Percentiles rank a stretch among this genome's conserved stretches.
These are phyloP conservation scores for Protula sp. DNA, from an alignment of 2,888 invertebrate species.

Conservation along the genomic window DNA sequence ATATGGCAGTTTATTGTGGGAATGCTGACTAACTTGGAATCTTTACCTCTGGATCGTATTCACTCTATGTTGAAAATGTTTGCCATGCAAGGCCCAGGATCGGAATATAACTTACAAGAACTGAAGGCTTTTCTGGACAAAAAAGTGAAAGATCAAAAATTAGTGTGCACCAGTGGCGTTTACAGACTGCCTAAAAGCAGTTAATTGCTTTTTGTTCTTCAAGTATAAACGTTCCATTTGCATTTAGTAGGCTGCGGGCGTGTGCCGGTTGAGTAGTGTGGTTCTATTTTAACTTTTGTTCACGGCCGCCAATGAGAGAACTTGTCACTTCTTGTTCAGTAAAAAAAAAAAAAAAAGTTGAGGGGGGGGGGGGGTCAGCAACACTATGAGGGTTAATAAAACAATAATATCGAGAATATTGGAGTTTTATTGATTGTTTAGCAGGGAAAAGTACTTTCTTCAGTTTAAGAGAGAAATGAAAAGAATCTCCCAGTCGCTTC, in stretches of 20 bases:
- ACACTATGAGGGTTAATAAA: no score
- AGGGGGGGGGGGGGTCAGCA: no score
- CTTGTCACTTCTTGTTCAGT: no score
- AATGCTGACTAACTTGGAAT: slow-evolving; percentile 92
- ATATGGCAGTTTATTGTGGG: slow-evolving; percentile 97
- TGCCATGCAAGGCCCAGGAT: slow-evolving; percentile 82
- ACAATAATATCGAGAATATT: no score
- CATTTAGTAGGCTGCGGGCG: not conserved
- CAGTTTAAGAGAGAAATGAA: no score
- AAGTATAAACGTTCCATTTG: not conserved
- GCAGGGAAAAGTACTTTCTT: no score
- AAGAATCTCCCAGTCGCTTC: no score
- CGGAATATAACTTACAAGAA: slow-evolving; percentile 83
- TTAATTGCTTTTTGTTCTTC: not conserved
- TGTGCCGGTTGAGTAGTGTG: no score
- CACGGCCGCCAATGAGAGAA: no score
- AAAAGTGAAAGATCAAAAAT: slow-evolving; percentile 85
- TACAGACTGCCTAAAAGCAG: slow-evolving; percentile 70
- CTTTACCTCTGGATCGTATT: slow-evolving; percentile 82
- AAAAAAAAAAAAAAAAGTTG: no score
- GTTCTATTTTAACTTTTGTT: no score
- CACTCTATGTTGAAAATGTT: slow-evolving; percentile 96
- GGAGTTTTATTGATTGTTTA: no score
- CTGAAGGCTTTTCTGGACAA: slow-evolving; percentile 82
- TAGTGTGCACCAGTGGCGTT: slow-evolving; percentile 77